phyloP scores from a whole-genome alignment of 1,140 invertebrate species.

The Conus ventricosus region DNA sequence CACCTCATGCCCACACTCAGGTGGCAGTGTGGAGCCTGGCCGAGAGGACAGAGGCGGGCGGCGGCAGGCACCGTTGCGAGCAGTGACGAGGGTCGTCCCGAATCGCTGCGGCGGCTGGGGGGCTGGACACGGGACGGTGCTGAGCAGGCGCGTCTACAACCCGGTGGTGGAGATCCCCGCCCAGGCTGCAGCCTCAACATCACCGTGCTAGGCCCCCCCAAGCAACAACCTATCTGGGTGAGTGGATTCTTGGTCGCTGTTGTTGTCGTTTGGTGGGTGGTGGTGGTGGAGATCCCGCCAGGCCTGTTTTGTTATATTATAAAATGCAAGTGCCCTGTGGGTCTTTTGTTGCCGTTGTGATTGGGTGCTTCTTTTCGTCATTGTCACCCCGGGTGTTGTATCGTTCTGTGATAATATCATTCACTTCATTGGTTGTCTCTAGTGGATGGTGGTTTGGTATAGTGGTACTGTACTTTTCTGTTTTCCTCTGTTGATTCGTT shows the following conservation, averaged over 20 bases:
- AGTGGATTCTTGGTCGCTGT: slow-evolving; percentile 52
- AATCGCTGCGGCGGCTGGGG: slow-evolving; percentile 89
- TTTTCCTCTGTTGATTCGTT: too few species aligned
- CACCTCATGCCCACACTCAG: not conserved
- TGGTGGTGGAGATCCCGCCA: too few species aligned
- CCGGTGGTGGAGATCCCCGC: slow-evolving; percentile 88
- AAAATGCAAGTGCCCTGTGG: too few species aligned
- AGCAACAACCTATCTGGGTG: slow-evolving; percentile 93
- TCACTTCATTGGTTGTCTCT: too few species aligned
- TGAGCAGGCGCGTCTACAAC: slow-evolving; percentile 87
- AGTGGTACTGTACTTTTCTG: too few species aligned
- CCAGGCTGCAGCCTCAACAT: slow-evolving; percentile 93
- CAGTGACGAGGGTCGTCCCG: slow-evolving; percentile 93
- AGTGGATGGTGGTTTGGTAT: too few species aligned
- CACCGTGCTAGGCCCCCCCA: slow-evolving; percentile 86
- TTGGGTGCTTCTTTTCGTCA: too few species aligned
- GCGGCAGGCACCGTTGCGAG: slow-evolving; percentile 91
- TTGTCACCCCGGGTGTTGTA: too few species aligned
- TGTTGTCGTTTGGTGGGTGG: too few species aligned
- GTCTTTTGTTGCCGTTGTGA: too few species aligned
- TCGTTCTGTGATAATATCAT: too few species aligned
- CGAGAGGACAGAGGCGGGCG: slow-evolving; percentile 81
- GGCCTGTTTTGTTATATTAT: too few species aligned
- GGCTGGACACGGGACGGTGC: slow-evolving; percentile 87
- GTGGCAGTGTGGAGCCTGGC: not conserved